A percentile compares a stretch with the other conserved stretches of the same genome.
Evolutionary conservation across 1,140 invertebrate genomes (phyloP).

Genomic region (Cecropterus lyciades): DNA sequence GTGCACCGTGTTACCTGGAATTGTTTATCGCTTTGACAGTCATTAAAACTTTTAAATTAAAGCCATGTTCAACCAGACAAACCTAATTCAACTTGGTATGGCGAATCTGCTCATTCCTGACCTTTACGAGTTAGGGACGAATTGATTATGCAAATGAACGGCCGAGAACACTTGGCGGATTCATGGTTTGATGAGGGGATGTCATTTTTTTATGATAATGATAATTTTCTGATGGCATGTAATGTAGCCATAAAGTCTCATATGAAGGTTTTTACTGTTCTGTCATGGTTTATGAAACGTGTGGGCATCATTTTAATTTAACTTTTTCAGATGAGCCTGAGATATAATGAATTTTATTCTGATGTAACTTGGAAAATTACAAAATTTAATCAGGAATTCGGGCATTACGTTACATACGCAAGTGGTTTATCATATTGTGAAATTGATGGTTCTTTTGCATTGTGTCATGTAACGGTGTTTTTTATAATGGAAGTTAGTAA

Average conservation of each 20-base stretch:
- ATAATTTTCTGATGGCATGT: slow-evolving; percentile 7
- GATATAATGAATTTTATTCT: too few relatives aligned
- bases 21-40: not conserved
- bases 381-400: too few relatives aligned
- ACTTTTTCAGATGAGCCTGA: too few relatives aligned
- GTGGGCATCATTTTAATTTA: too few relatives aligned
- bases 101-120: not conserved
- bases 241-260: slow-evolving; percentile 4
- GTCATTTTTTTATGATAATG: slow-evolving; percentile 26
- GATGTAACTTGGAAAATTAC: too few relatives aligned
- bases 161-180: slow-evolving; percentile 5
- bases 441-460: too few relatives aligned
- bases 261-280: not conserved
- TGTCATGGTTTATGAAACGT: too few relatives aligned
- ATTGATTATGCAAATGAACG: slow-evolving; percentile 19
- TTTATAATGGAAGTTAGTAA: too few relatives aligned
- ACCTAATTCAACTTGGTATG: slow-evolving; percentile 3
- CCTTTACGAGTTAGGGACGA: slow-evolving; percentile 8
- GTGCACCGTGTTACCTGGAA: too few relatives aligned
- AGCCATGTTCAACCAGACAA: not conserved
- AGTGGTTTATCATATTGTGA: too few relatives aligned
- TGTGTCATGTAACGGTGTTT: too few relatives aligned
- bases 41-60: not conserved
- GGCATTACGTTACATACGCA: too few relatives aligned
- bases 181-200: slow-evolving; percentile 20